Base-by-base conservation (phyloP, 2,888 invertebrate species). In the Pristionchus exspectatus region DNA sequence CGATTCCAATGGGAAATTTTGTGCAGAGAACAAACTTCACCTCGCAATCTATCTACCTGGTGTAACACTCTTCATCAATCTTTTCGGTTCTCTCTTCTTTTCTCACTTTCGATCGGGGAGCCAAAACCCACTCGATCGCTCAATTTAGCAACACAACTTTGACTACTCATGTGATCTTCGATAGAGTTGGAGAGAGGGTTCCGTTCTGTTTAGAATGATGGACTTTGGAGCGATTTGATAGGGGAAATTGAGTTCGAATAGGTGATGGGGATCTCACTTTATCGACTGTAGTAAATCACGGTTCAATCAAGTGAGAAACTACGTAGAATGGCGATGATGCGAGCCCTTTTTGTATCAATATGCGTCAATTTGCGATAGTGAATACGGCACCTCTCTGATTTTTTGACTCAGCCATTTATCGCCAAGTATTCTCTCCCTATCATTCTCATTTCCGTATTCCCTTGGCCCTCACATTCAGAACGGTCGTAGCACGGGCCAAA, bases 61-160 rank as follows among this genome's bases (percentile, higher is more conserved):
- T 81, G 81, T 81, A 81, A 81, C 81, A 81, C 81, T 54, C 81
- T 12, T 9, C 81, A 81, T 81, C 81, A 81, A 81, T 81, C 81
- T 81, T 81, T 81, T 81, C 81, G 81, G 81, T 81, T 81, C 44
- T 33, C 54, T 21, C 81, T 24, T 27, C 30, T 24, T 24, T 54
- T 77, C 74, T 77, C 44, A 72, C 33, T 72, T 72, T 30, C 30
- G 14, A 33, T n/a, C 63, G n/a, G 12, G 10, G 44, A 9, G n/a
- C 63, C 30, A 72, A 33, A 72, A 33, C 33, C 30, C 69, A 27
- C 14, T 27, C n/a, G 27, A 0, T 77, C 38, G 44, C 81, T 54
- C 81, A 24, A 74, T 74, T 38, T 74, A 81, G 81, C 77, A 81
- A 54, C 77, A 24, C 24, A 33, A 72, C 16, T 33, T 72, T 5